A percentile compares a stretch with the other conserved stretches of the same genome.
These are phyloP conservation scores for Micronycteris hirsuta DNA, from an alignment of 2,113 vertebrate species.

Conservation along the genomic window DNA sequence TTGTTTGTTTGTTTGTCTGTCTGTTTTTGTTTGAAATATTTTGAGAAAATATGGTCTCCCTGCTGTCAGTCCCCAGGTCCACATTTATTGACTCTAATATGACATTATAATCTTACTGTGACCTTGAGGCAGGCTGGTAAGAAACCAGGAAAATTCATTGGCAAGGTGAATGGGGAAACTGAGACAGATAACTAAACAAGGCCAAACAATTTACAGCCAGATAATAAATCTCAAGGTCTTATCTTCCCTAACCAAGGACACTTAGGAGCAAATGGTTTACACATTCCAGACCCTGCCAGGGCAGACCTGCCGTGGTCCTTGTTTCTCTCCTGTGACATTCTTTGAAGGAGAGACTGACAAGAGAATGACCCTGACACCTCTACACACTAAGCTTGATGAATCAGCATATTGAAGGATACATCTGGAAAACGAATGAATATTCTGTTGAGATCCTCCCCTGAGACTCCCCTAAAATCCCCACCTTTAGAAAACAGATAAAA, in stretches of 20 bases:
- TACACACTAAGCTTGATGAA: neutral
- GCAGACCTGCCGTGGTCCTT: neutral
- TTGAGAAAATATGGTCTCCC: neutral
- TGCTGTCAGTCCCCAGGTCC: neutral
- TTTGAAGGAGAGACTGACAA: neutral
- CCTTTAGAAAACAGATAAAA: neutral
- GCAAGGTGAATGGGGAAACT: neutral
- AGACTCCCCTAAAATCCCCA: neutral
- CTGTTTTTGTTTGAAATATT: neutral
- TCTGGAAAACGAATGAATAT: neutral
- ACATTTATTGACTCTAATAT: neutral
- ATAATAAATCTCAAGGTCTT: neutral
- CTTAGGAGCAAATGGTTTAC: neutral
- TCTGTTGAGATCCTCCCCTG: neutral
- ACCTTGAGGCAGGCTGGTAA: neutral
- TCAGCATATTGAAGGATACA: neutral
- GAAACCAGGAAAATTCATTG: neutral
- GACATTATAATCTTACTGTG: neutral
- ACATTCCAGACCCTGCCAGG: neutral
- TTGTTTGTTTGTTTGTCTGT: neutral
- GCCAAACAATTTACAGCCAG: neutral
- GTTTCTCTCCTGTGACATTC: neutral
- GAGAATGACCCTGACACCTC: neutral
- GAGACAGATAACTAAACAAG: neutral
- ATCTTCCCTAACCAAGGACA: neutral